Evolutionary conservation across 2,888 invertebrate species (phyloP).

Genomic region (Euplagia quadripunctaria): DNA sequence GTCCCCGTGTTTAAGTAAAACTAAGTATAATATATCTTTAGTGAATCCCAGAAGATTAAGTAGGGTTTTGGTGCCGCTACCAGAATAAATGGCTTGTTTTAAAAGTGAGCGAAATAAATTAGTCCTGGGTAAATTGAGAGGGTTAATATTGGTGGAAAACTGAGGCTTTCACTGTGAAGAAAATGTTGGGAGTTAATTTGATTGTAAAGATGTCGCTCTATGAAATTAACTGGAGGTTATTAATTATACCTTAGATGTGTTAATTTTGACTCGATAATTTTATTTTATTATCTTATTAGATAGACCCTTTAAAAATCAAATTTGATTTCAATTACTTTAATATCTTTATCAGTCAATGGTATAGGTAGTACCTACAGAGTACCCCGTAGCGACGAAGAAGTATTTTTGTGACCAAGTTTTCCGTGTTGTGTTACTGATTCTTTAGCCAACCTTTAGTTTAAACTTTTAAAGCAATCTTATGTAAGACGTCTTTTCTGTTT

Average conservation of each 20-base stretch:
- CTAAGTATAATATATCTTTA: slow-evolving; percentile 8
- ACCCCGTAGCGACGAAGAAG: neutral
- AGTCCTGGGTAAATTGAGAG: slow-evolving; percentile 35
- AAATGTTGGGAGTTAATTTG: slow-evolving; percentile 24
- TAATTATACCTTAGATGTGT: neutral
- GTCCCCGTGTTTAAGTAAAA: slow-evolving; percentile 13
- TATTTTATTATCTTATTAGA: neutral
- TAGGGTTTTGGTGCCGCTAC: slow-evolving; percentile 21
- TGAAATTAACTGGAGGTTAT: neutral
- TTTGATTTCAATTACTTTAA: neutral
- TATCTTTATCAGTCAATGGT: neutral
- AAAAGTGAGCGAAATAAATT: slow-evolving; percentile 38
- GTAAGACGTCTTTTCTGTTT: neutral
- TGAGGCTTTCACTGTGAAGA: slow-evolving; percentile 19
- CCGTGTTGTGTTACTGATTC: neutral
- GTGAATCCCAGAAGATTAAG: slow-evolving; percentile 33
- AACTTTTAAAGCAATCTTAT: neutral
- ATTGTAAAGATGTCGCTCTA: neutral
- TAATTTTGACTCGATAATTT: neutral
- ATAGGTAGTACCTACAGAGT: neutral
- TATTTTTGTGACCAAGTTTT: neutral
- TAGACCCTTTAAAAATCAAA: neutral
- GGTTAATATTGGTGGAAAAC: slow-evolving; percentile 24
- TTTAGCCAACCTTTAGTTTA: no score
- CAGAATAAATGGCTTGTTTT: slow-evolving; percentile 36